Conservation (phyloP, 2,888 invertebrate genomes). For the Perizoma flavofasciatum region DNA sequence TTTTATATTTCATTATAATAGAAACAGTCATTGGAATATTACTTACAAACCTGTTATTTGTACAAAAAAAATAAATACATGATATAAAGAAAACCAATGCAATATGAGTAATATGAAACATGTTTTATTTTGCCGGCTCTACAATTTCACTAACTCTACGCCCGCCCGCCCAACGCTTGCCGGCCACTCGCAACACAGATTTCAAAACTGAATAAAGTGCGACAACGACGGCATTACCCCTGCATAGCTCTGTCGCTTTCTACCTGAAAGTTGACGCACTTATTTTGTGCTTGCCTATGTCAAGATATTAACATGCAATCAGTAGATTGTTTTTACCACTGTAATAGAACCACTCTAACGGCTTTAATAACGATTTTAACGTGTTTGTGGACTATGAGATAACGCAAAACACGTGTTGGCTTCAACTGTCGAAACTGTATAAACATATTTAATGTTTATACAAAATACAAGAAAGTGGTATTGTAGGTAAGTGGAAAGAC, state of each 20-base stretch:
- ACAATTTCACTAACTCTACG: conserved; percentile 46
- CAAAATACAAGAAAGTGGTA: not conserved
- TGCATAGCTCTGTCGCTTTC: conserved; percentile 47
- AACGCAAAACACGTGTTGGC: not conserved
- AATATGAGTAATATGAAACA: no score
- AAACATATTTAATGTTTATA: not conserved
- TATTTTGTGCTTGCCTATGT: conserved; percentile 33
- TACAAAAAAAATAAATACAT: no score
- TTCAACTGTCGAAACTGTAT: not conserved
- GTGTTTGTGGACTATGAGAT: conserved; percentile 16
- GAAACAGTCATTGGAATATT: no score
- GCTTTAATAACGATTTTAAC: conserved; percentile 64
- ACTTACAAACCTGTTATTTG: no score
- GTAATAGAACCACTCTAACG: conserved; percentile 65
- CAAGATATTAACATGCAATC: conserved; percentile 77
- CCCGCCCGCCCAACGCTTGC: conserved; percentile 64
- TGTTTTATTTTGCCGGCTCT: conserved; percentile 37
- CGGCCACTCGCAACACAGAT: conserved; percentile 72
- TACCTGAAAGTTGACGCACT: conserved; percentile 53
- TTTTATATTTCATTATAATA: no score
- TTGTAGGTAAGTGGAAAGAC: no score
- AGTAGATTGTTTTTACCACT: conserved; percentile 74
- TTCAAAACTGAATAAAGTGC: conserved; percentile 55
- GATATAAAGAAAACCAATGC: no score
- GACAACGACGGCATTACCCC: conserved; percentile 48